Conservation (phyloP, 1,140 invertebrate genomes). For the Wasmannia auropunctata region DNA sequence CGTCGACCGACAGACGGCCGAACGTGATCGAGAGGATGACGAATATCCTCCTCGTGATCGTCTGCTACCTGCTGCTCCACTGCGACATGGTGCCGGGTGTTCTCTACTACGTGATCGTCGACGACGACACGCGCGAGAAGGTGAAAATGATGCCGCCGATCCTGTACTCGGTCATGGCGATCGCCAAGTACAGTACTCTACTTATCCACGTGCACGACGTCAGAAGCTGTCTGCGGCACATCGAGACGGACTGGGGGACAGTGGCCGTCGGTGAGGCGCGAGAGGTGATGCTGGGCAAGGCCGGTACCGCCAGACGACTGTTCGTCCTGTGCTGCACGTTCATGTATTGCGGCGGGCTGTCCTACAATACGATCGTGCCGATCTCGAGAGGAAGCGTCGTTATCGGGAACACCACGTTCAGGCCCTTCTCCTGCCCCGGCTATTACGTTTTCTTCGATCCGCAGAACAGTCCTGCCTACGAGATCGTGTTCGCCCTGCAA, state of each 20-base stretch:
- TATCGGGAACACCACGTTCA: conserved; percentile 51
- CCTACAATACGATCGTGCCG: conserved; percentile 73
- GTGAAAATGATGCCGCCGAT: conserved; percentile 73
- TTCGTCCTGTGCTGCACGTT: conserved; percentile 68
- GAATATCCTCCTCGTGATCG: neutral
- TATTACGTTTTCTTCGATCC: conserved; percentile 65
- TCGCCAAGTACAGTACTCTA: conserved; percentile 72
- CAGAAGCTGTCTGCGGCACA: conserved; percentile 68
- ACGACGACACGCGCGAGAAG: conserved; percentile 11
- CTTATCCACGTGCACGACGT: conserved; percentile 65
- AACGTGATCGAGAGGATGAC: neutral
- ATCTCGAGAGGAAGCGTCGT: conserved; percentile 34
- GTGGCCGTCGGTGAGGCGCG: conserved; percentile 32
- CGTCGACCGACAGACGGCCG: neutral
- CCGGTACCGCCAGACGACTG: conserved; percentile 65
- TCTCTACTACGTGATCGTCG: conserved; percentile 1
- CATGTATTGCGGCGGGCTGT: conserved; percentile 75
- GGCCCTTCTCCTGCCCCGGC: conserved; percentile 63
- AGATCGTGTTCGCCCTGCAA: conserved; percentile 67
- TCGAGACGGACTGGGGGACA: conserved; percentile 72
- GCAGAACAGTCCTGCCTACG: conserved; percentile 63
- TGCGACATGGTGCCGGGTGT: conserved; percentile 33
- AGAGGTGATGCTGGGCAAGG: conserved; percentile 66
- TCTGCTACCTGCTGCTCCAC: conserved; percentile 8
- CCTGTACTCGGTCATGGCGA: conserved; percentile 73